These are phyloP conservation scores for Meandrina meandrites DNA, from an alignment of 92 coral and sea anemone genomes.

Conservation along the genomic window DNA sequence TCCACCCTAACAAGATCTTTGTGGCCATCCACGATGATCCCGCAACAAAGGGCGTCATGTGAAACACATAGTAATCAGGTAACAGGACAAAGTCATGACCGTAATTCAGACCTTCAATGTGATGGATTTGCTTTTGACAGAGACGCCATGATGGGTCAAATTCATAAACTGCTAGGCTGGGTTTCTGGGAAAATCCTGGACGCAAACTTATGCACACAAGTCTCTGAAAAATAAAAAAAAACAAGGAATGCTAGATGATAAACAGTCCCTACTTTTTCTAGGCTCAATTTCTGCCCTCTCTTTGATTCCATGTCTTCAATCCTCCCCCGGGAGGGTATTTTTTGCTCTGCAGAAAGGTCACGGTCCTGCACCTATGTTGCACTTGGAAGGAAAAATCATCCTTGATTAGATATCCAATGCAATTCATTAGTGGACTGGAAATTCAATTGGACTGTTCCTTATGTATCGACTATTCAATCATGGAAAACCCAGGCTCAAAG, in stretches of 20 bases:
- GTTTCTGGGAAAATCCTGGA: constrained; percentile 57
- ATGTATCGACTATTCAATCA: too few species aligned
- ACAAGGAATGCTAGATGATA: background rate
- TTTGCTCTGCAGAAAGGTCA: too few species aligned
- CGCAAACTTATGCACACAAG: constrained; percentile 80
- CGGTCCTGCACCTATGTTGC: too few species aligned
- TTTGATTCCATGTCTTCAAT: too few species aligned
- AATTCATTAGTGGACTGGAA: too few species aligned
- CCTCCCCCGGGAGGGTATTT: too few species aligned
- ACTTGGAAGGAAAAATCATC: too few species aligned
- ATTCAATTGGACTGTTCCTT: too few species aligned
- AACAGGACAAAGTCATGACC: constrained; percentile 84
- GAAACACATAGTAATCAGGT: constrained; percentile 80
- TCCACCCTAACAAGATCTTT: constrained; percentile 67
- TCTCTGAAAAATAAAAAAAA: constrained; percentile 47
- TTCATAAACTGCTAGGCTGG: constrained; percentile 76
- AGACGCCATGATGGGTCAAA: constrained; percentile 71
- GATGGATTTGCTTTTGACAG: constrained; percentile 72
- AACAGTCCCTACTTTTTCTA: too few species aligned
- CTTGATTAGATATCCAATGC: too few species aligned
- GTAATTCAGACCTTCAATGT: constrained; percentile 74
- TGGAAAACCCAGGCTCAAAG: too few species aligned
- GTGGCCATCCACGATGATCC: constrained; percentile 42
- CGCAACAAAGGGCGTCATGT: constrained; percentile 87
- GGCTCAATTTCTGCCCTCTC: background rate